phyloP scores from a whole-genome alignment of 2,113 vertebrate genomes.

The Colistium nudipinnis region DNA sequence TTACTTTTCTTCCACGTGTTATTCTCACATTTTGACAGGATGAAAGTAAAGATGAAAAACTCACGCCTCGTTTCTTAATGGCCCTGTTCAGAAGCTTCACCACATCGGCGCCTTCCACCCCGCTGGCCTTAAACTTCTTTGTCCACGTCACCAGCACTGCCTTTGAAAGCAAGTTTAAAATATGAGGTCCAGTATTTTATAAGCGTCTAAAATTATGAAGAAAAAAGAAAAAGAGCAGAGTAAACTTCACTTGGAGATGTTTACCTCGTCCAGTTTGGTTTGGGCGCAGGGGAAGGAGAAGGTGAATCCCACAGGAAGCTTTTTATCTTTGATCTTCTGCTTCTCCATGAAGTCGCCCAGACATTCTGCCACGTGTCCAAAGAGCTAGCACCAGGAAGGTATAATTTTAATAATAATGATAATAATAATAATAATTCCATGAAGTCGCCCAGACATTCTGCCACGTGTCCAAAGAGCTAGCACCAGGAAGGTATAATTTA shows the following conservation, averaged over 20 bases:
- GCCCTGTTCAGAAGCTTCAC: conserved; percentile 94
- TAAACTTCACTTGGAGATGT: accelerated
- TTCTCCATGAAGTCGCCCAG: conserved; percentile 98
- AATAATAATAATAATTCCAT: too few species aligned
- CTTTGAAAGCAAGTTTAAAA: too few species aligned
- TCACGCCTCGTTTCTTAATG: conserved; percentile 97
- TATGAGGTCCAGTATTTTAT: too few species aligned
- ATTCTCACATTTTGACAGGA: neutral
- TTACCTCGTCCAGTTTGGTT: conserved; percentile 94
- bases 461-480: conserved; percentile 96
- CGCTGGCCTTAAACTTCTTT: conserved; percentile 94
- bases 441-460: conserved; percentile 96
- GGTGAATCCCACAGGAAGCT: conserved; percentile 94
- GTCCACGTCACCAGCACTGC: conserved; percentile 94
- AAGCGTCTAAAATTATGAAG: too few species aligned
- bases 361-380: conserved; percentile 96
- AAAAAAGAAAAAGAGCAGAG: neutral
- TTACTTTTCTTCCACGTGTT: too few species aligned
- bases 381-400: conserved; percentile 83
- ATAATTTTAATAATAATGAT: too few species aligned
- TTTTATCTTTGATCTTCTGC: conserved; percentile 96
- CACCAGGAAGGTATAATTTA: conserved; percentile 14
- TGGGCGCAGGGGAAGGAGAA: conserved; percentile 98
- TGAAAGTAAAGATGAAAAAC: neutral
- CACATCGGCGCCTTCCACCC: conserved; percentile 94